Evolutionary conservation across 1,140 invertebrate species (phyloP).

Genomic region (Bilobella aurantiaca): DNA sequence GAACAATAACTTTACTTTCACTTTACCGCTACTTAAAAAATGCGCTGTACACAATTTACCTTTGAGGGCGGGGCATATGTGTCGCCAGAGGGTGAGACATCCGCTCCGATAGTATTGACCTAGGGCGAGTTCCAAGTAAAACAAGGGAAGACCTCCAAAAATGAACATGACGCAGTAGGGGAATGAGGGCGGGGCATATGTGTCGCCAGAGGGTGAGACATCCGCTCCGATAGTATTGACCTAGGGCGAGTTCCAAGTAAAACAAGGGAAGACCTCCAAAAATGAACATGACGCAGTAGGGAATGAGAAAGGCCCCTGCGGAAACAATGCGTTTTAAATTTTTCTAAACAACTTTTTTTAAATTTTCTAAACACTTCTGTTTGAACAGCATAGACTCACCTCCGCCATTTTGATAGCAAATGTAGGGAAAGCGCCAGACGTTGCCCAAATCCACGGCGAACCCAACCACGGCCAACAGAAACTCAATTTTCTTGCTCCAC

Average conservation of each 20-base stretch:
- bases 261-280: slow-evolving; percentile 86
- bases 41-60: too few relatives aligned
- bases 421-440: slow-evolving; percentile 70
- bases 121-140: slow-evolving; percentile 86
- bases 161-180: slow-evolving; percentile 83
- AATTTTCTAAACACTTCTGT: too few relatives aligned
- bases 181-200: slow-evolving; percentile 91
- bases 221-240: slow-evolving; percentile 82
- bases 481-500: slow-evolving; percentile 68
- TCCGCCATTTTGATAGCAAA: slow-evolving; percentile 69
- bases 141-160: slow-evolving; percentile 81
- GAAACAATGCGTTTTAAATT: slow-evolving; percentile 30
- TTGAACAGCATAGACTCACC: too few relatives aligned
- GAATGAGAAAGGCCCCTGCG: slow-evolving; percentile 83
- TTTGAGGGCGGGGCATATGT: slow-evolving; percentile 92
- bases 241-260: slow-evolving; percentile 86
- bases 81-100: slow-evolving; percentile 84
- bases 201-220: slow-evolving; percentile 88
- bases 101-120: slow-evolving; percentile 87
- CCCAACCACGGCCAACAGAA: slow-evolving; percentile 72
- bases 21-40: too few relatives aligned
- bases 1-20: too few relatives aligned
- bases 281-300: slow-evolving; percentile 80
- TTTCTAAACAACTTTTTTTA: too few relatives aligned
- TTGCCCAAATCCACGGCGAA: slow-evolving; percentile 77